Conservation (phyloP, 92 coral and sea anemone genomes). For the Siderastrea siderea region DNA sequence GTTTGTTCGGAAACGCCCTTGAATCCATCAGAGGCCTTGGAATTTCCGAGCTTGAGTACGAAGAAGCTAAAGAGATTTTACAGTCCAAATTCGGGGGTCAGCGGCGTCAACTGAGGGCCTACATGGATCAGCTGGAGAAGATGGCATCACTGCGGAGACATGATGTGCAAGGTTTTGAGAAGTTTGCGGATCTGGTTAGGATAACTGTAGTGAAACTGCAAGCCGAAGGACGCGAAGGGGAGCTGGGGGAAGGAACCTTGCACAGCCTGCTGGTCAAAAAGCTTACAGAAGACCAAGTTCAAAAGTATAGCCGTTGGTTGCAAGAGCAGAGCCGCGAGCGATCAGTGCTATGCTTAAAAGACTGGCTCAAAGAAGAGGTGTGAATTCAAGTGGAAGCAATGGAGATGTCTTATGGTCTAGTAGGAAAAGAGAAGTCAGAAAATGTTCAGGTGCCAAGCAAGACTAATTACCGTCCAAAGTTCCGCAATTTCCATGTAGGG, state of each 20-base stretch:
- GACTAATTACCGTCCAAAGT: not conserved
- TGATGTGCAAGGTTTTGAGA: conserved; percentile 62
- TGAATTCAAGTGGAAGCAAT: conserved; percentile 54
- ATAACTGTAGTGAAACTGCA: conserved; percentile 66
- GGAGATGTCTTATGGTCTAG: conserved; percentile 65
- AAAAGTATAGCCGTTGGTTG: conserved; percentile 72
- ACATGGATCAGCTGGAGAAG: conserved; percentile 64
- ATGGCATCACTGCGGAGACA: conserved; percentile 33
- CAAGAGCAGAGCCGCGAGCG: conserved; percentile 54
- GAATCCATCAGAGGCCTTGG: conserved; percentile 69
- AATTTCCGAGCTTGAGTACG: conserved; percentile 51
- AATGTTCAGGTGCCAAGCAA: not conserved
- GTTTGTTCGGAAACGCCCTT: conserved; percentile 63
- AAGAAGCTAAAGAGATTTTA: conserved; percentile 70
- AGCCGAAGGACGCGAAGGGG: conserved; percentile 60
- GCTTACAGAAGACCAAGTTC: conserved; percentile 59
- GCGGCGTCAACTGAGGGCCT: conserved; percentile 55
- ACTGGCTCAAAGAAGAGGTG: conserved; percentile 73
- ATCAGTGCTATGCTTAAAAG: conserved; percentile 63
- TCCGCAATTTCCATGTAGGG: not conserved
- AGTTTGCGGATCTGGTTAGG: conserved; percentile 65
- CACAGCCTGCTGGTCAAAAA: conserved; percentile 68
- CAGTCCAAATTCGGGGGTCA: conserved; percentile 61
- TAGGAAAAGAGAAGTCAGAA: not conserved
- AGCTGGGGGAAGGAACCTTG: conserved; percentile 66